Base-by-base conservation (phyloP, 2,113 vertebrate genomes). In the Asarcornis scutulata region DNA sequence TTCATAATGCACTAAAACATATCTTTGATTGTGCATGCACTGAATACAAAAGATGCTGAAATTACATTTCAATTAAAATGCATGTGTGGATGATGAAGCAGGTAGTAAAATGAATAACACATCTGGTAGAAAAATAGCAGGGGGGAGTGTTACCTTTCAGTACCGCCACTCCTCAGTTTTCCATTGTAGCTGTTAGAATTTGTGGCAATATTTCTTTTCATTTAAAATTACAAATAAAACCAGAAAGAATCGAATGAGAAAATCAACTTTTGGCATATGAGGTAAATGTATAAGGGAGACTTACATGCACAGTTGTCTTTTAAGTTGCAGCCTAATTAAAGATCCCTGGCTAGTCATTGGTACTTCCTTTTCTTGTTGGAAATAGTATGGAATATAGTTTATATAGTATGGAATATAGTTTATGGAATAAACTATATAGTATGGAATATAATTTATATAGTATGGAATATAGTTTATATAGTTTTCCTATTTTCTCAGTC, bases 1-100 rank as follows among this genome's bases (percentile, higher is more conserved):
- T 82, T 84, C 82, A 52, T 59, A 93, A 88, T 60, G 93, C 12
- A 25, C 62, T 87, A 93, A 83, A 80, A 29, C 58, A 85, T 84
- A 83, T 52, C 50, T 86, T 89, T 74, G 67, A 64, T 53, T 58
- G 71, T 72, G 38, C 69, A 68, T 55, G 42, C 53, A 23, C 60
- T 86, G 91, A 91, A 79, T 79, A 59, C 91, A 93, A 68, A 95
- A 80, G 80, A 74, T 75, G 13, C 59, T 84, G 83, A 88, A 88
- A 88, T 86, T 94, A 62, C 59, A 20, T 94, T 97, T 95, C 91
- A 88, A 60, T 95, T 91, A 91, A 85, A 89, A 77, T 86, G 80
- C 77, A 72, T 50, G 9, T 40, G 48, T 53, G 62, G 91, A 56
- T 92, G 94, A 78, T 91, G 83, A 96, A 94, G 85, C 59, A 53